Conservation (phyloP, 2,888 invertebrate species). For the Volucella inanis region DNA sequence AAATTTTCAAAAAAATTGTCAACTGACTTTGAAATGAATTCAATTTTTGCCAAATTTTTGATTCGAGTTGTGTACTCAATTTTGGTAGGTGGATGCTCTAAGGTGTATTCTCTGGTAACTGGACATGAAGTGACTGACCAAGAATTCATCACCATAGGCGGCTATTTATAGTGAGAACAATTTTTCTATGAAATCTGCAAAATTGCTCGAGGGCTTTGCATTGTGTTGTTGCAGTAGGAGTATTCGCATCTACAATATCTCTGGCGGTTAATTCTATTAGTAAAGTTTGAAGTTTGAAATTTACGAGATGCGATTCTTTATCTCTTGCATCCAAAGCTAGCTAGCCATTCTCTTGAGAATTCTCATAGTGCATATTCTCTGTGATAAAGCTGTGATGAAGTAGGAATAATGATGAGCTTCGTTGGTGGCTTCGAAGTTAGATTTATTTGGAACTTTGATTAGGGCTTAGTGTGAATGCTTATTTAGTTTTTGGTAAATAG, state of each 20-base stretch:
- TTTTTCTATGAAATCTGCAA: constrained; percentile 42
- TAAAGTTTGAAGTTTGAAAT: constrained; percentile 77
- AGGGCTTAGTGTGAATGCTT: constrained; percentile 6
- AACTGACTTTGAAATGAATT: background rate
- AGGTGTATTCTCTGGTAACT: constrained; percentile 60
- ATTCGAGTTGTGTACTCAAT: background rate
- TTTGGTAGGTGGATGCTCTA: constrained; percentile 2
- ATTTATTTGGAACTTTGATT: constrained; percentile 10
- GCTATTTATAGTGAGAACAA: constrained; percentile 71
- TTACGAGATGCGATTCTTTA: constrained; percentile 81
- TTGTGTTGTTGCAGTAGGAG: constrained; percentile 3
- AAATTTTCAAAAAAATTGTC: constrained; percentile 10
- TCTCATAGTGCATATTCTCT: constrained; percentile 18
- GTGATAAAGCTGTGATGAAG: constrained; percentile 12
- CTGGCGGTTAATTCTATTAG: constrained; percentile 73
- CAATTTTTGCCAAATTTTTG: background rate
- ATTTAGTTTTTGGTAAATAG: background rate
- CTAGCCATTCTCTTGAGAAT: constrained; percentile 64
- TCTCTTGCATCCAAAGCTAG: constrained; percentile 67
- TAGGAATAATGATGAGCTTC: constrained; percentile 43
- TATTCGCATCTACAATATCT: background rate
- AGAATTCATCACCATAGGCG: constrained; percentile 49
- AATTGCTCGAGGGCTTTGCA: constrained; percentile 18
- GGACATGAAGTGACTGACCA: constrained; percentile 65
- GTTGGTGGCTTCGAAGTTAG: background rate